Conservation (phyloP, 2,113 vertebrate species). For the Myrmophylax atrothorax region DNA sequence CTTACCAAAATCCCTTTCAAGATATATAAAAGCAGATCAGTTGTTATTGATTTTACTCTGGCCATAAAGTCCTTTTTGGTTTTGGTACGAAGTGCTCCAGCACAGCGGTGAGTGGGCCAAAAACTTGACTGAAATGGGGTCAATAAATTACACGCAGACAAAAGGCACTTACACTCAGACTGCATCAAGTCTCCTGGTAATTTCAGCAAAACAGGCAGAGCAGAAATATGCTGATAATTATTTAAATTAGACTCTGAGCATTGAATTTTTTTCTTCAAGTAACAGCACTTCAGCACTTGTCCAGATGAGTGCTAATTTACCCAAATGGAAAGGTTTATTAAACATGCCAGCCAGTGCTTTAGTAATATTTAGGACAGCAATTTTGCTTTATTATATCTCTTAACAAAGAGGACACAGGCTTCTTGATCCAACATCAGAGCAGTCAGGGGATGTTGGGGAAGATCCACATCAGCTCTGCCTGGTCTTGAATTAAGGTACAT, state of each 20-base stretch:
- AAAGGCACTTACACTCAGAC: conserved; percentile 59
- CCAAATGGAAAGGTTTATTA: conserved; percentile 77
- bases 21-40: background rate
- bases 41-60: conserved; percentile 23
- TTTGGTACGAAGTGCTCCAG: background rate
- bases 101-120: background rate
- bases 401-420: conserved; percentile 50
- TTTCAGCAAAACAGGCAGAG: conserved; percentile 64
- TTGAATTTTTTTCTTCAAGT: conserved; percentile 62
- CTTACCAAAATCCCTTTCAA: background rate
- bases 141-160: conserved; percentile 65
- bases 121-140: conserved; percentile 63
- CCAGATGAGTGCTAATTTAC: conserved; percentile 75
- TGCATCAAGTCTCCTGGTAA: conserved; percentile 62
- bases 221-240: conserved; percentile 75
- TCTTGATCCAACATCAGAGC: conserved; percentile 19
- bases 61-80: background rate
- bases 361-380: conserved; percentile 75
- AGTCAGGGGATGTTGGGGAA: background rate
- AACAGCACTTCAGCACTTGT: conserved; percentile 74
- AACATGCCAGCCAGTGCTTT: conserved; percentile 71
- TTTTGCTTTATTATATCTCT: conserved; percentile 71
- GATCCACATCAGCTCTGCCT: background rate
- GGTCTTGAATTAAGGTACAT: background rate
- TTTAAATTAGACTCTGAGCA: conserved; percentile 66